A percentile compares a stretch with the other conserved stretches of the same genome.
These are phyloP conservation scores for Gobionotothen gibberifrons DNA, from an alignment of 2,797 vertebrate species.

Conservation along the genomic window DNA sequence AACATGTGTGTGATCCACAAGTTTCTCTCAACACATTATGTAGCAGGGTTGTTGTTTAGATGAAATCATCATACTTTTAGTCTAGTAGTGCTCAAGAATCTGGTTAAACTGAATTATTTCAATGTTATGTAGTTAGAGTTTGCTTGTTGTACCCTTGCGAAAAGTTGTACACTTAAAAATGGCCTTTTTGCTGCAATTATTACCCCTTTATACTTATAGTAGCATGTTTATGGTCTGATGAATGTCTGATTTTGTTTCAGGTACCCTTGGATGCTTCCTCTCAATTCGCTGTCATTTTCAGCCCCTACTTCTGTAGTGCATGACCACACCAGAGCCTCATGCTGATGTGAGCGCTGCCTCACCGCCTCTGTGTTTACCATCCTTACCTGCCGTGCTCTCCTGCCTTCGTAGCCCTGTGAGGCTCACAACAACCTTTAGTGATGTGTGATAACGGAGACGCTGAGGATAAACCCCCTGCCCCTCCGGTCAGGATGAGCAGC, in stretches of 20 bases:
- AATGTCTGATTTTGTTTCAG: conserved; percentile 43
- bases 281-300: conserved; percentile 15
- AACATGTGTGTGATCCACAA: no score
- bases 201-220: neutral
- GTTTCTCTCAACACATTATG: no score
- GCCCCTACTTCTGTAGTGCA: conserved; percentile 32
- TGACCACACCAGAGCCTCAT: conserved; percentile 52
- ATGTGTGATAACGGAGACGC: conserved; percentile 98
- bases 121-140: no score
- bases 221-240: neutral
- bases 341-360: conserved; percentile 72
- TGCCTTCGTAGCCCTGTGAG: conserved; percentile 46
- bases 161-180: no score
- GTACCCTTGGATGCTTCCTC: conserved; percentile 26
- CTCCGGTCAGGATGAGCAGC: conserved; percentile 95
- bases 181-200: neutral
- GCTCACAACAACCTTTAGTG: conserved; percentile 51
- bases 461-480: conserved; percentile 97
- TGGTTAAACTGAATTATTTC: no score
- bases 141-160: no score
- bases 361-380: conserved; percentile 48
- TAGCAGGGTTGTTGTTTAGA: no score
- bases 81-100: no score
- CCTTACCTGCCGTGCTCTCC: conserved; percentile 47
- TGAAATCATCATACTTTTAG: no score